Conservation (phyloP, 2,888 invertebrate genomes). For the Agonopterix alstromeriana region DNA sequence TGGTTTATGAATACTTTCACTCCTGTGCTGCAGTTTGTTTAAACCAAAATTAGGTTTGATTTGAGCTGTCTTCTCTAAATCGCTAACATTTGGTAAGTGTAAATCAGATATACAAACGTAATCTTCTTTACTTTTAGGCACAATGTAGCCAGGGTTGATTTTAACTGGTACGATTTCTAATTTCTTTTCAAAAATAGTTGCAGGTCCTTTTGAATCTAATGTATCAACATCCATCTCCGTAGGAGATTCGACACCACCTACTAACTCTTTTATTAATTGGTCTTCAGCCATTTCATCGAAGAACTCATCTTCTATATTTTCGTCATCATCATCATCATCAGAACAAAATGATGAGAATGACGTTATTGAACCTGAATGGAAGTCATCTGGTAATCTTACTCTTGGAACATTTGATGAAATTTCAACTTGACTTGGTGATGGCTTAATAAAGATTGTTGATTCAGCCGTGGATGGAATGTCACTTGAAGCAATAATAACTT, state of each 20-base stretch:
- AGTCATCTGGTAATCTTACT: constrained; percentile 67
- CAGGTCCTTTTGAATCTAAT: constrained; percentile 65
- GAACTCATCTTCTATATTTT: constrained; percentile 37
- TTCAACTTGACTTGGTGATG: constrained; percentile 61
- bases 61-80: constrained; percentile 56
- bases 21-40: constrained; percentile 58
- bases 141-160: constrained; percentile 42
- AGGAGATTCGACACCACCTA: constrained; percentile 63
- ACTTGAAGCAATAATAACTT: constrained; percentile 73
- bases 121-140: constrained; percentile 46
- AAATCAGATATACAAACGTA: constrained; percentile 60
- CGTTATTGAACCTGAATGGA: constrained; percentile 53
- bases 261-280: constrained; percentile 59
- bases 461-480: constrained; percentile 62
- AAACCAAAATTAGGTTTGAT: constrained; percentile 64
- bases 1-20: constrained; percentile 62
- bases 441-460: constrained; percentile 78
- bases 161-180: constrained; percentile 66
- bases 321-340: constrained; percentile 46
- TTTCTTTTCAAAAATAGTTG: constrained; percentile 53
- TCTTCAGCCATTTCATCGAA: constrained; percentile 57
- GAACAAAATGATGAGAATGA: constrained; percentile 60
- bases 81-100: constrained; percentile 48
- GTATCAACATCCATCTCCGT: constrained; percentile 41
- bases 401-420: constrained; percentile 61